Conservation (phyloP, 2,113 vertebrate species). For the Genyomyrus donnyi region DNA sequence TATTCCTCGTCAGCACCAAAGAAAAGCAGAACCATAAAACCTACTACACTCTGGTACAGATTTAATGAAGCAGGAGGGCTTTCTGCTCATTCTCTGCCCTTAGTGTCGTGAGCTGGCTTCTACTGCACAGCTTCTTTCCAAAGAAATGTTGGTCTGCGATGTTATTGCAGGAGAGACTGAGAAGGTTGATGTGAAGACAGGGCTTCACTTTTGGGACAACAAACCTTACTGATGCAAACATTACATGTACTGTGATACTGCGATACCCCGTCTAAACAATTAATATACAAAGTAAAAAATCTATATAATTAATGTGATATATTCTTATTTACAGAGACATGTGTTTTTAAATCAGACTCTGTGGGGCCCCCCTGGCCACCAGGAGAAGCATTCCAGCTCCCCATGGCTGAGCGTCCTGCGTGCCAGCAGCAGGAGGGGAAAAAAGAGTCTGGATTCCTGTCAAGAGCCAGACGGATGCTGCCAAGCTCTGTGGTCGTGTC, state of each 20-base stretch:
- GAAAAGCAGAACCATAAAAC: not conserved
- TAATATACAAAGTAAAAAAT: not conserved
- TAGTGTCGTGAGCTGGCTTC: not conserved
- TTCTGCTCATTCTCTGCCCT: not conserved
- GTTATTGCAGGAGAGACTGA: not conserved
- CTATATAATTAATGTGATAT: not conserved
- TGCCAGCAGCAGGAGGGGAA: no score
- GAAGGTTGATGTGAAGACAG: not conserved
- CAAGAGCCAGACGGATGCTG: not conserved
- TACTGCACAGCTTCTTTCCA: not conserved
- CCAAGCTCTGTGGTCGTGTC: not conserved
- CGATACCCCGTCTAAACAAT: not conserved
- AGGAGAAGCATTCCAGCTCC: not conserved
- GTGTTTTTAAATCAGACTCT: not conserved
- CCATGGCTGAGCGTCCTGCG: not conserved
- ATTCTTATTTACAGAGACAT: not conserved
- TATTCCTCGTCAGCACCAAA: not conserved
- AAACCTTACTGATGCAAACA: not conserved
- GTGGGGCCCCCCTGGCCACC: not conserved
- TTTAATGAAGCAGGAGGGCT: not conserved
- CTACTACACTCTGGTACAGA: not conserved
- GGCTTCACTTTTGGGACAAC: not conserved
- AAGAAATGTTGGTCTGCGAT: not conserved
- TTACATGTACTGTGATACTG: not conserved
- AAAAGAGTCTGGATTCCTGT: not conserved